Percentiles rank a stretch among this genome's conserved stretches.
phyloP scores from a whole-genome alignment of 2,113 vertebrate species.

The Phyllostomus hastatus region DNA sequence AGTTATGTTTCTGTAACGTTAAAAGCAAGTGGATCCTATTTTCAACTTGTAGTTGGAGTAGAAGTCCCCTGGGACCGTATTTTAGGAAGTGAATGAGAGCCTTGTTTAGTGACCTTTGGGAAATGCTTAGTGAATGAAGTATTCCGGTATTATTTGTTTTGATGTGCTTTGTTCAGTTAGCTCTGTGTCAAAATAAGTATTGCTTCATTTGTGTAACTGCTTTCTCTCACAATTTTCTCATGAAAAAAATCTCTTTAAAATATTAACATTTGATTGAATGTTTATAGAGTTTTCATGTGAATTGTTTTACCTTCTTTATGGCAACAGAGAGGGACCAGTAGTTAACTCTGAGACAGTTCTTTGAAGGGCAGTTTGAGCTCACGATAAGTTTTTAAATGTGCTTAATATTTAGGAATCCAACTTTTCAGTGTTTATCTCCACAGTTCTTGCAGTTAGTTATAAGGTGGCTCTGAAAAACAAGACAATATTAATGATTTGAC shows the following conservation, averaged over 20 bases:
- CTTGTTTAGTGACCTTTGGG: background rate
- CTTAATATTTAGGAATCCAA: background rate
- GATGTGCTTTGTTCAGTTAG: background rate
- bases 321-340: background rate
- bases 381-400: background rate
- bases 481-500: background rate
- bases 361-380: background rate
- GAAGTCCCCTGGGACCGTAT: background rate
- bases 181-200: slow-evolving; percentile 14
- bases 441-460: background rate
- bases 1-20: background rate
- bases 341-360: background rate
- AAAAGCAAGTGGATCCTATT: background rate
- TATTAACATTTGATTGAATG: background rate
- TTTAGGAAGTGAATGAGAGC: background rate
- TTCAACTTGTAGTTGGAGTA: background rate
- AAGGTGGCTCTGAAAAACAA: background rate
- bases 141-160: background rate
- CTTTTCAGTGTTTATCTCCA: background rate
- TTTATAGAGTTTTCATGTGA: background rate
- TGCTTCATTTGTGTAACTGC: background rate
- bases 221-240: slow-evolving; percentile 30
- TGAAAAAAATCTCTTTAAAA: background rate
- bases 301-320: background rate
- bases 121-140: background rate